A percentile compares a stretch with the other conserved stretches of the same genome.
phyloP scores from a whole-genome alignment of 2,888 invertebrate genomes.

The Drosophila diplacantha region DNA sequence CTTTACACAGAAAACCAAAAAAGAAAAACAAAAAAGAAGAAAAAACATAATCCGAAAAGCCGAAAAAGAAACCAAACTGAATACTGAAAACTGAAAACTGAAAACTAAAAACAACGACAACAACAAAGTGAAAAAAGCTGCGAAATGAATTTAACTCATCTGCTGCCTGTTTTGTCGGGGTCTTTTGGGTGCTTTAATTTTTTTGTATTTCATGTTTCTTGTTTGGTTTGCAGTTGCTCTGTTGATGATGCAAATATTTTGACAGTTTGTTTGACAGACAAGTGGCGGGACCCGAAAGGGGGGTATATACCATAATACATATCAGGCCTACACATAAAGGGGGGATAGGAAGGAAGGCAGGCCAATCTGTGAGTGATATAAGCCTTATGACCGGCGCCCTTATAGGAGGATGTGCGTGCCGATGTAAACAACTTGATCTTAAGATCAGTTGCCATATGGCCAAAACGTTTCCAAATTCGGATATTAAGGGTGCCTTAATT shows the following conservation, averaged over 20 bases:
- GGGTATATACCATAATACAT: not conserved
- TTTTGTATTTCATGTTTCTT: conserved; percentile 19
- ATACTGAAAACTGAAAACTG: conserved; percentile 5
- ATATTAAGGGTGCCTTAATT: not conserved
- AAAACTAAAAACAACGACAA: conserved; percentile 8
- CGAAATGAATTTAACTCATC: conserved; percentile 35
- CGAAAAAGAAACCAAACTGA: conserved; percentile 18
- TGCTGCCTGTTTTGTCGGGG: conserved; percentile 7
- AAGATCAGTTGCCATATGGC: conserved; percentile 3
- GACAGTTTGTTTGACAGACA: conserved; percentile 45
- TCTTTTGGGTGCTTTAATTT: conserved; percentile 27
- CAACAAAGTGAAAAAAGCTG: conserved; percentile 22
- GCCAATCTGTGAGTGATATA: conserved; percentile 11
- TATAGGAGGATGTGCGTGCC: conserved; percentile 9
- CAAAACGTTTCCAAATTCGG: not conserved
- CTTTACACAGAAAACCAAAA: conserved; percentile 32
- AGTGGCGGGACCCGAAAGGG: conserved; percentile 12
- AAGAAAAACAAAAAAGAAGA: conserved; percentile 10
- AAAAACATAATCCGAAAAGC: conserved; percentile 16
- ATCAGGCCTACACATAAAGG: not conserved
- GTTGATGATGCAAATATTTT: conserved; percentile 46
- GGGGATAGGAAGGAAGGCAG: not conserved
- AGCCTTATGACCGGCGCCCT: not conserved
- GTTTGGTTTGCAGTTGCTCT: conserved; percentile 24
- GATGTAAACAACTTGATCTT: conserved; percentile 19